Evolutionary conservation across 2,113 vertebrate species (phyloP), one percentile per base, ranked within the genome.

Genomic region (Rafetus swinhoei): DNA sequence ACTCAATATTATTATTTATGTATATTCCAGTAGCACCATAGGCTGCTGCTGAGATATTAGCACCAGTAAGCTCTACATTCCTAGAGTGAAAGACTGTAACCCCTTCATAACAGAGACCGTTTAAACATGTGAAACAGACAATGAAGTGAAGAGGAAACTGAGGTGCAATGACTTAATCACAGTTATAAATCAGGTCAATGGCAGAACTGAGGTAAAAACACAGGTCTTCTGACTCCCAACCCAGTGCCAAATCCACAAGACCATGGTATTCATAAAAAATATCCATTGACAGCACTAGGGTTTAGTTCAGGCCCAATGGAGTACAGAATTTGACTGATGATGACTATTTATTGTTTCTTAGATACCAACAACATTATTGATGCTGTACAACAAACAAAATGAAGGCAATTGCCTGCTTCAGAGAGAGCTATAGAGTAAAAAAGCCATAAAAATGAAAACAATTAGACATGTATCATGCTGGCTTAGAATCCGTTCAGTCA

Each of bases 391-490:
- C 92, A 95, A 83, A 3, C 15, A 94, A 93, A 91, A 92, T 82
- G 55, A 92, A 91, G 76, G 89, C 74, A 81, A 82, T 59, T 45
- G n/a, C 24, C 82, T 88, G 54, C 25, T 88, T 53, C 54, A 89
- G 54, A 91, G 62, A 25, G 62, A 25, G 24, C 39, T 50, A 25
- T 27, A 77, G 24, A 24, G 24, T 60, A 85, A 90, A 88, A 0
- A 1, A 50, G 65, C 13, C 54, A 95, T 53, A 95, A 93, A 94
- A 95, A 90, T 55, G 54, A 95, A 95, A 95, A 91, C 84, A 95
- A 92, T 95, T 95, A 93, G 84, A 93, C 55, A 54, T 94, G 35
- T 87, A 87, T 92, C 91, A 91, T 9, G 21, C 79, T 92, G 94
- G 32, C 27, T 95, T 89, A 90, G 92, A 94, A 92, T 77, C 55